Percentiles rank a stretch among this genome's conserved stretches.
These are phyloP conservation scores for Ectobius pallidus DNA, from an alignment of 2,888 invertebrate species.

Conservation along the genomic window DNA sequence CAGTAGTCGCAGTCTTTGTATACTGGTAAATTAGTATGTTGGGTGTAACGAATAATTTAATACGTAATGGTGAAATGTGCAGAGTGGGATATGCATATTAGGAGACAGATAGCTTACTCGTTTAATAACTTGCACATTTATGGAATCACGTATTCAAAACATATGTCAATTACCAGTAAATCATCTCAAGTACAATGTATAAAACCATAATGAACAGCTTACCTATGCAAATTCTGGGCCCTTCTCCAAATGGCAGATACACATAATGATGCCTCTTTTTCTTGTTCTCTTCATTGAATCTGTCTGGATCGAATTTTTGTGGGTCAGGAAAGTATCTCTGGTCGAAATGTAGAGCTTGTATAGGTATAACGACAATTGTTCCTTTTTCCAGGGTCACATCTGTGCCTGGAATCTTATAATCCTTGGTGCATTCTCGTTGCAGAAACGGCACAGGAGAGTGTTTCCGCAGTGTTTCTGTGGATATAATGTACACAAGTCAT, in stretches of 20 bases:
- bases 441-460: constrained; percentile 63
- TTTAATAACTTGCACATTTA: no score
- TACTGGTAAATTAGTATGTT: no score
- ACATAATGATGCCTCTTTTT: constrained; percentile 56
- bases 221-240: constrained; percentile 64
- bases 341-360: constrained; percentile 64
- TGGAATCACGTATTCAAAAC: no score
- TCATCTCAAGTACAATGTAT: no score
- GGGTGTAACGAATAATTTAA: no score
- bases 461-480: constrained; percentile 64
- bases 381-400: constrained; percentile 59
- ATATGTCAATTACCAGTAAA: no score
- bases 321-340: constrained; percentile 63
- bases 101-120: no score
- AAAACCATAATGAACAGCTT: constrained; percentile 44
- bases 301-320: constrained; percentile 62
- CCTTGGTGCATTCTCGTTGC: constrained; percentile 59
- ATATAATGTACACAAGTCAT: no score
- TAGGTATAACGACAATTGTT: constrained; percentile 60
- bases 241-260: constrained; percentile 63
- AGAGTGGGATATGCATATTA: no score
- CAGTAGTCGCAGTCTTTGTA: no score
- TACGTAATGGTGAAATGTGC: no score
- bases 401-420: constrained; percentile 59
- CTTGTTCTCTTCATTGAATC: constrained; percentile 60